These are phyloP conservation scores for Byasa hedistus DNA, from an alignment of 2,888 invertebrate genomes.

Conservation along the genomic window DNA sequence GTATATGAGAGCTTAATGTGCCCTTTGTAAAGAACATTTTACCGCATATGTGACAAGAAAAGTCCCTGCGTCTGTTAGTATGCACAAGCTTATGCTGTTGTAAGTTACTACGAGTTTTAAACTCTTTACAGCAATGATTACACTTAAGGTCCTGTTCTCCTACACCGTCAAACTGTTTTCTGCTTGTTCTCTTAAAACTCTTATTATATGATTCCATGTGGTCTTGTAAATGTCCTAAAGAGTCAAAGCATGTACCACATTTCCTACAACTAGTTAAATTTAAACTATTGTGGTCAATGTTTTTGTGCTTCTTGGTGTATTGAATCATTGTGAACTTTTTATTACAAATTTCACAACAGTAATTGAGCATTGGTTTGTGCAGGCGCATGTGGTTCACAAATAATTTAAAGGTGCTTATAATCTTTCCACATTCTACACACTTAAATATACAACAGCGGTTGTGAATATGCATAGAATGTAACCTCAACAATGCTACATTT, in stretches of 20 bases:
- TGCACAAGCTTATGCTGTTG: constrained; percentile 66
- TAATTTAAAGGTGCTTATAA: constrained; percentile 50
- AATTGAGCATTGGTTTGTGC: constrained; percentile 58
- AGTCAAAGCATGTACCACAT: constrained; percentile 60
- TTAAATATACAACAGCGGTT: constrained; percentile 62
- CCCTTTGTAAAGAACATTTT: constrained; percentile 76
- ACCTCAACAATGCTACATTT: constrained; percentile 57
- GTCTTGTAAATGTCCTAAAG: constrained; percentile 54
- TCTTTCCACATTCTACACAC: constrained; percentile 63
- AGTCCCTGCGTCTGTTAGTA: constrained; percentile 67
- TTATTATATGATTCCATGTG: constrained; percentile 57
- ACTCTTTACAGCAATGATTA: constrained; percentile 61
- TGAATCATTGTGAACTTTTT: constrained; percentile 49
- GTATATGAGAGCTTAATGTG: constrained; percentile 65
- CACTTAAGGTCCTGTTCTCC: constrained; percentile 56
- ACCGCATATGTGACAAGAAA: constrained; percentile 70
- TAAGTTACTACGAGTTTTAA: constrained; percentile 64
- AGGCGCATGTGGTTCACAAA: constrained; percentile 62
- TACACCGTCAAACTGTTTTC: constrained; percentile 18
- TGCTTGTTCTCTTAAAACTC: constrained; percentile 44
- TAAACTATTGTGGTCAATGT: constrained; percentile 42
- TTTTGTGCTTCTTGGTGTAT: constrained; percentile 55
- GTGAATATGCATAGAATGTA: constrained; percentile 68
- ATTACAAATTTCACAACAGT: constrained; percentile 68
- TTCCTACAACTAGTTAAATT: constrained; percentile 51